phyloP scores from a whole-genome alignment of 1,140 invertebrate species.

The Panonychus citri region DNA sequence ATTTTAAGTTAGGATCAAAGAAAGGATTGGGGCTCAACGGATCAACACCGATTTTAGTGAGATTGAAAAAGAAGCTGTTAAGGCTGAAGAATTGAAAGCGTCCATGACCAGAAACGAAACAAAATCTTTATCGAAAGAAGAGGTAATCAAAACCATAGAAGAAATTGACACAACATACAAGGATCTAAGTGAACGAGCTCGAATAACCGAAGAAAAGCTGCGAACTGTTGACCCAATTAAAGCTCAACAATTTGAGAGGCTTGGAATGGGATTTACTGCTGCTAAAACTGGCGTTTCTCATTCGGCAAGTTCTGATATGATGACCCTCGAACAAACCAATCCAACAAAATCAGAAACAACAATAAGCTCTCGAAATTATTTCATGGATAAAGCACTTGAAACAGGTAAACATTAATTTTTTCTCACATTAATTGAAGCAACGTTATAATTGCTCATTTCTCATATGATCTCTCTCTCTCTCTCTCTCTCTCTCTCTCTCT shows the following conservation, averaged over 20 bases:
- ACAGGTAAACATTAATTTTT: too few species aligned
- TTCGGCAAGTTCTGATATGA: conserved; percentile 77
- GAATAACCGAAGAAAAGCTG: conserved; percentile 50
- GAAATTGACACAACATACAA: conserved; percentile 69
- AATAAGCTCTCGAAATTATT: too few species aligned
- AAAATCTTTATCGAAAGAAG: conserved; percentile 24
- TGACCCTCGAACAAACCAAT: conserved; percentile 61
- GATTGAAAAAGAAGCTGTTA: conserved; percentile 63
- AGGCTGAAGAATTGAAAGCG: conserved; percentile 44
- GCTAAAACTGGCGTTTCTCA: conserved; percentile 32
- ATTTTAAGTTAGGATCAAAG: conserved; percentile 52
- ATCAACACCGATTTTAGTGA: conserved; percentile 76
- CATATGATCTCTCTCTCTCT: too few species aligned
- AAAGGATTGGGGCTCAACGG: conserved; percentile 78
- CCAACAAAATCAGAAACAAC: conserved; percentile 26
- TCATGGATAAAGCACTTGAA: too few species aligned
- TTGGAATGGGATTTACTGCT: conserved; percentile 72
- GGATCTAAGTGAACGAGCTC: conserved; percentile 49
- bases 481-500: too few species aligned
- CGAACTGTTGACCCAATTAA: conserved; percentile 57
- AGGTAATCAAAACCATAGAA: conserved; percentile 31
- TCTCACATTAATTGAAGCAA: too few species aligned
- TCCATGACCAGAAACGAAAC: conserved; percentile 18
- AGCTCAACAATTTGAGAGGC: conserved; percentile 61
- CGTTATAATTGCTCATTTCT: too few species aligned